These are phyloP conservation scores for Phorcus lineatus DNA, from an alignment of 2,888 invertebrate genomes.

Conservation along the genomic window DNA sequence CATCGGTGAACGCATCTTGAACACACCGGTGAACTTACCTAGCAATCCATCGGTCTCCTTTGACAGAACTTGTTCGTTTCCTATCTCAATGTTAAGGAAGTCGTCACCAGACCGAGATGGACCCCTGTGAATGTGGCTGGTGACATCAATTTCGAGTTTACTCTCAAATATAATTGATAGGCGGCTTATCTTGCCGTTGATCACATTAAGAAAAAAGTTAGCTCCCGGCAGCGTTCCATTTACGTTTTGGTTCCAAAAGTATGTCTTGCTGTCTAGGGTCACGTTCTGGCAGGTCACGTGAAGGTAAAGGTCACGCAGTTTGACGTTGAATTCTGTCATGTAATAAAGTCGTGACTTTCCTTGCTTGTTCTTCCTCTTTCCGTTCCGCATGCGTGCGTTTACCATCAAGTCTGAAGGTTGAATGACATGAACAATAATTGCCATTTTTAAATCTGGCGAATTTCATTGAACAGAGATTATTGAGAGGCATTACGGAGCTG, in stretches of 20 bases:
- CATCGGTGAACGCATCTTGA: not conserved
- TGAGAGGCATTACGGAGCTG: no score
- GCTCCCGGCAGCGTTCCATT: slow-evolving; percentile 16
- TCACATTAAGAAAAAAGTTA: slow-evolving; percentile 14
- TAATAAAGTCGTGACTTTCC: slow-evolving; percentile 1
- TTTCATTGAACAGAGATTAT: no score
- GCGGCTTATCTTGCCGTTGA: no score
- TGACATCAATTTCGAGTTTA: slow-evolving; percentile 29
- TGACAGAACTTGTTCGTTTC: slow-evolving; percentile 33
- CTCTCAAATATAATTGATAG: slow-evolving; percentile 28
- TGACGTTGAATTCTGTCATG: slow-evolving; percentile 21
- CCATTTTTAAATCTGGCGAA: no score
- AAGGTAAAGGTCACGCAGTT: slow-evolving; percentile 13
- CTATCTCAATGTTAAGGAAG: slow-evolving; percentile 37
- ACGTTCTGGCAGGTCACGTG: slow-evolving; percentile 16
- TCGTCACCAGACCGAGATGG: not conserved
- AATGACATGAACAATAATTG: no score
- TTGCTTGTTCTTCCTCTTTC: not conserved
- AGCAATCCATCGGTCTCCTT: slow-evolving; percentile 28
- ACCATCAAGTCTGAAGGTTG: slow-evolving; percentile 25
- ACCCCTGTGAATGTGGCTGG: slow-evolving; percentile 15
- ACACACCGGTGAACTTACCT: slow-evolving; percentile 23
- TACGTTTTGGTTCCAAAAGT: slow-evolving; percentile 1
- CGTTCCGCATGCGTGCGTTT: slow-evolving; percentile 28
- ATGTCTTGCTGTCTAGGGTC: slow-evolving; percentile 1